Percentiles rank a stretch among this genome's conserved stretches.
phyloP scores from a whole-genome alignment of 2,797 vertebrate species.

The Cetoscarus ocellatus region DNA sequence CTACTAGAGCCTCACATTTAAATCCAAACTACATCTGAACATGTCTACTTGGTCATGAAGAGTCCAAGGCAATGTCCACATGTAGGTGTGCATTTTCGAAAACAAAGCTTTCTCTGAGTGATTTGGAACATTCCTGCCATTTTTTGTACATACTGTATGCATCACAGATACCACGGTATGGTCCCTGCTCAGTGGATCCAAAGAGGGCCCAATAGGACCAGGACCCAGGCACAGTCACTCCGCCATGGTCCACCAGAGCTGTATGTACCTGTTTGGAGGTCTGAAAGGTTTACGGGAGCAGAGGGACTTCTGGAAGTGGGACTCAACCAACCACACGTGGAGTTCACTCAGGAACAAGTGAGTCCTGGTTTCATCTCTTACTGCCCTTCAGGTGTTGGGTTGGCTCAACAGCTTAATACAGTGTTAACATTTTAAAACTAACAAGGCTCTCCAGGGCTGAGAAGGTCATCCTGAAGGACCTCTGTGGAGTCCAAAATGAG shows the following conservation, averaged over 20 bases:
- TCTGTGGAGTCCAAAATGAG: too few species aligned
- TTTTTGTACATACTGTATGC: slow-evolving; percentile 1
- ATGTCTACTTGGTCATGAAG: too few species aligned
- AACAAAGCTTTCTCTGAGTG: too few species aligned
- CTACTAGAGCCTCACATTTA: too few species aligned
- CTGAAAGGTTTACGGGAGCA: slow-evolving; percentile 88
- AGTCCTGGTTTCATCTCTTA: slow-evolving; percentile 34
- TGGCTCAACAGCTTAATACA: too few species aligned
- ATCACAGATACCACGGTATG: slow-evolving; percentile 84
- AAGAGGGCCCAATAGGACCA: slow-evolving; percentile 69
- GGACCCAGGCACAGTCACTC: slow-evolving; percentile 90
- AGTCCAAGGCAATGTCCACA: too few species aligned
- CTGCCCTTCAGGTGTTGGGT: not conserved
- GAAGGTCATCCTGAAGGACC: not conserved
- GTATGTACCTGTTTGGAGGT: slow-evolving; percentile 90
- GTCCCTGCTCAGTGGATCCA: slow-evolving; percentile 68
- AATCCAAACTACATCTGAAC: too few species aligned
- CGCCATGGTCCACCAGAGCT: slow-evolving; percentile 75
- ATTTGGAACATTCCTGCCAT: not conserved
- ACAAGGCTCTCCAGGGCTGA: too few species aligned
- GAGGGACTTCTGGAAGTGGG: slow-evolving; percentile 92
- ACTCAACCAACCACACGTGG: slow-evolving; percentile 81
- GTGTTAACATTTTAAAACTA: too few species aligned
- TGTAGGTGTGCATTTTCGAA: too few species aligned
- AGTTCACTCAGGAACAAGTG: slow-evolving; percentile 86